Base-by-base conservation (phyloP, 2,113 vertebrate genomes). In the Psophia crepitans region DNA sequence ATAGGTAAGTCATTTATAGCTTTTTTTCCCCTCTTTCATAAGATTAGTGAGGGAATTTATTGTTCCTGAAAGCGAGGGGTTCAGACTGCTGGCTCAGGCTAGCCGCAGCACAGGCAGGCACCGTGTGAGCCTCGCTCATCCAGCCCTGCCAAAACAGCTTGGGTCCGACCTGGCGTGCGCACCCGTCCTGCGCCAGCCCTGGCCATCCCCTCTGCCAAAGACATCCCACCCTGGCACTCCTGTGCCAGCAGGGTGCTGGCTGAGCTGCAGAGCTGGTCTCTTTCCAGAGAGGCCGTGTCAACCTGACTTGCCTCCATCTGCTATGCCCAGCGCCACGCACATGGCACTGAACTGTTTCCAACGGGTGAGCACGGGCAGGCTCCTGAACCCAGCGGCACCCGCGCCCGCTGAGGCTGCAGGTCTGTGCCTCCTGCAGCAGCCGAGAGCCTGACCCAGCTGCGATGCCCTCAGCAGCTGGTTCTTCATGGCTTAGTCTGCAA, bases 1-100 rank as follows among this genome's bases (percentile, higher is more conserved):
- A 49, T 51, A 96, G 87, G 91, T 83, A 94, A 96, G 88, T 87
- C 65, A 91, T 93, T 93, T 78, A 69, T 57, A 85, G 63, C 4
- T 44, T 68, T 64, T 44, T 8, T 20, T 4, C 12, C 15, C 13
- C 20, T 10, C 20, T 86, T 94, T 78, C 1, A 0, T 82, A 83
- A 93, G 86, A 69, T 77, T 57, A 93, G 35, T 61, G 54, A 90
- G 84, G 35, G 75, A 94, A 90, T 89, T 89, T 75, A 73, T 87
- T 94, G 85, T 51, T 94, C 64, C 57, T 86, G 60, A 83, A 87
- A 85, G 63, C 0, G 46, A 78, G 37, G 78, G 75, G 74, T 79
- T 80, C 63, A 53, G 74, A 2, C 27, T 70, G 32, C 84, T 71
- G 85, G 82, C 66, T 93, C 20, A 14, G 79, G 44, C 54, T n/a